phyloP scores from a whole-genome alignment of 2,113 vertebrate genomes.

The Neodon shergylaensis region DNA sequence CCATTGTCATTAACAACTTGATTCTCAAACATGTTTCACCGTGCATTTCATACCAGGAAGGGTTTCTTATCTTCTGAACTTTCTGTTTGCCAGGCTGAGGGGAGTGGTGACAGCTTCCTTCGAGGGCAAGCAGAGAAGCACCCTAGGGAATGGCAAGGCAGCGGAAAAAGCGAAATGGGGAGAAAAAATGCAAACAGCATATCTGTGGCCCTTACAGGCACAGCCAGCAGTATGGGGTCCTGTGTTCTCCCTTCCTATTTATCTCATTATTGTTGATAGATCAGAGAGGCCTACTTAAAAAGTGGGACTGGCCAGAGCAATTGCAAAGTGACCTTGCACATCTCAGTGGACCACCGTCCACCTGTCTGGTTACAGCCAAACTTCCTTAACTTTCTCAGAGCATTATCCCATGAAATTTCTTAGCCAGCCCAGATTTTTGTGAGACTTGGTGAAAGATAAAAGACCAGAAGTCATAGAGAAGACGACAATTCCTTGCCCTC shows the following conservation, averaged over 20 bases:
- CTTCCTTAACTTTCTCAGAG: neutral
- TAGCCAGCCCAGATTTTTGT: neutral
- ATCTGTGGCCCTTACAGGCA: neutral
- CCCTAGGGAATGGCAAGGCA: neutral
- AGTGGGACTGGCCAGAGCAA: neutral
- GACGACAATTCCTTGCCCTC: neutral
- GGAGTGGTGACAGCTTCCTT: neutral
- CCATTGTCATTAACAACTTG: conserved; percentile 62
- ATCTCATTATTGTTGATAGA: neutral
- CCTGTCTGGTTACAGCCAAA: neutral
- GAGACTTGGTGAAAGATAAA: conserved; percentile 9
- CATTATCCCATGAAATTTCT: neutral
- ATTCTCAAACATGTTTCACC: conserved; percentile 64
- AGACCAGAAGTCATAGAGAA: neutral
- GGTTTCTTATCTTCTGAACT: conserved; percentile 63
- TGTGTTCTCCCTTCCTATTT: neutral
- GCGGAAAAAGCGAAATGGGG: neutral
- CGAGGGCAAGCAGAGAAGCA: conserved; percentile 17
- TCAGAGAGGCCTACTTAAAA: neutral
- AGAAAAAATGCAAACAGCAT: neutral
- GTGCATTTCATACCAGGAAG: conserved; percentile 66
- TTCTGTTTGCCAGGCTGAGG: neutral
- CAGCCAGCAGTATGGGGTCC: rapidly evolving
- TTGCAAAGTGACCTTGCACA: neutral
- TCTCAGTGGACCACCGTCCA: neutral